phyloP scores from a whole-genome alignment of 2,888 invertebrate genomes.

The Temnothorax ravouxi region DNA sequence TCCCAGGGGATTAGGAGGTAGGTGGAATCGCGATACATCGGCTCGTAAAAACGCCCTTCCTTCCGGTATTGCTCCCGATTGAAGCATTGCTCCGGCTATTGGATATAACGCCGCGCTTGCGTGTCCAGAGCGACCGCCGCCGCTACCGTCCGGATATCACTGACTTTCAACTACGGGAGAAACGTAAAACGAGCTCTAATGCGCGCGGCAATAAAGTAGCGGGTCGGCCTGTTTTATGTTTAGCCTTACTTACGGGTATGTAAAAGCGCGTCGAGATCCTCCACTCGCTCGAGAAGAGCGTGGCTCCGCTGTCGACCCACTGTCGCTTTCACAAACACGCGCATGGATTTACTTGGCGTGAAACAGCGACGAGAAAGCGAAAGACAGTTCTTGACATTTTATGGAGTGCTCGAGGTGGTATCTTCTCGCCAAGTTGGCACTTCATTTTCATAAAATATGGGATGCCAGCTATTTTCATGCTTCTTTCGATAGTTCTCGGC shows the following conservation, averaged over 20 bases:
- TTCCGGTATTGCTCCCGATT: constrained; percentile 57
- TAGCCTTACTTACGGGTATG: constrained; percentile 33
- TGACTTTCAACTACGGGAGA: constrained; percentile 28
- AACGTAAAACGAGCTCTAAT: constrained; percentile 65
- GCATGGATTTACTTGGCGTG: constrained; percentile 16
- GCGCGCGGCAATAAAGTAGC: constrained; percentile 56
- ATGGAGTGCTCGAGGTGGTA: constrained; percentile 25
- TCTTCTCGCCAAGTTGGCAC: not conserved
- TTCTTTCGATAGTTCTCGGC: not conserved
- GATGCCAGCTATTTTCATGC: not conserved
- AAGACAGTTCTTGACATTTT: constrained; percentile 34
- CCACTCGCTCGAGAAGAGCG: not conserved
- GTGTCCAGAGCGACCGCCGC: not conserved
- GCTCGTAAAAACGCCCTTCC: constrained; percentile 53
- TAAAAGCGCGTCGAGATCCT: constrained; percentile 18
- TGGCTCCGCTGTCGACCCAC: constrained; percentile 14
- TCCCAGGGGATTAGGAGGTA: constrained; percentile 59
- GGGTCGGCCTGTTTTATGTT: constrained; percentile 23
- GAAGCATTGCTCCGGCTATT: constrained; percentile 61
- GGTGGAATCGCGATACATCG: constrained; percentile 52
- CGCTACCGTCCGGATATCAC: constrained; percentile 1
- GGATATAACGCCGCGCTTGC: constrained; percentile 22
- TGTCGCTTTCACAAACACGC: constrained; percentile 36
- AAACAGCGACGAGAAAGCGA: constrained; percentile 26
- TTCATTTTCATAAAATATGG: constrained; percentile 27